These are phyloP conservation scores for Rhinoptilus africanus DNA, from an alignment of 2,113 vertebrate species.

Conservation along the genomic window DNA sequence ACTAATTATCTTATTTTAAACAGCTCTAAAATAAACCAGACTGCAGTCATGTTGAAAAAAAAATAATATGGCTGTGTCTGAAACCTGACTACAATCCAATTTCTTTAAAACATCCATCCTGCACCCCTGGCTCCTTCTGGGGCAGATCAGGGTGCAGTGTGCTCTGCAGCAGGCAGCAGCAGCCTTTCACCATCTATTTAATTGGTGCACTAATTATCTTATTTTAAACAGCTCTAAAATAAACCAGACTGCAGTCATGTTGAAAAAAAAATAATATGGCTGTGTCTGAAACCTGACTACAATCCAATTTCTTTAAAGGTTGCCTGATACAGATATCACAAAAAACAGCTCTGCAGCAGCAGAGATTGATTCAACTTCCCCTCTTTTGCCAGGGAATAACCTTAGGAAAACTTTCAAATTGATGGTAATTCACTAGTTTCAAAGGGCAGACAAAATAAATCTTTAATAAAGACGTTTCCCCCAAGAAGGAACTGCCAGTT, in stretches of 20 bases:
- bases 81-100: conserved; percentile 17
- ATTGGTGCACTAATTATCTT: background rate
- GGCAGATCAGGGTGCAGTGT: fast-evolving
- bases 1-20: background rate
- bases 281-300: background rate
- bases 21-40: conserved; percentile 8
- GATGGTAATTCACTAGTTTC: conserved; percentile 22
- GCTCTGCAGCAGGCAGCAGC: background rate
- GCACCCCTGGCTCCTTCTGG: background rate
- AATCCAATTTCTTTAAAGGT: conserved; percentile 51
- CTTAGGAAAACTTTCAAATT: conserved; percentile 45
- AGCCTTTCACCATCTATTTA: background rate
- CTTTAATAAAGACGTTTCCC: conserved; percentile 46
- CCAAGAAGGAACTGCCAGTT: background rate
- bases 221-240: background rate
- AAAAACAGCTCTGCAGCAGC: background rate
- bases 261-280: background rate
- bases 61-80: background rate
- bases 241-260: background rate
- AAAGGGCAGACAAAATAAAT: conserved; percentile 53
- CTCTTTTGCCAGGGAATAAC: background rate
- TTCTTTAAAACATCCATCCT: background rate
- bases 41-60: background rate
- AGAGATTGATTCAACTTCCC: conserved; percentile 13
- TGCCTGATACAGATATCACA: background rate